A percentile compares a stretch with the other conserved stretches of the same genome.
Evolutionary conservation across 2,888 invertebrate species (phyloP).

Genomic region (Drosophila siamana): DNA sequence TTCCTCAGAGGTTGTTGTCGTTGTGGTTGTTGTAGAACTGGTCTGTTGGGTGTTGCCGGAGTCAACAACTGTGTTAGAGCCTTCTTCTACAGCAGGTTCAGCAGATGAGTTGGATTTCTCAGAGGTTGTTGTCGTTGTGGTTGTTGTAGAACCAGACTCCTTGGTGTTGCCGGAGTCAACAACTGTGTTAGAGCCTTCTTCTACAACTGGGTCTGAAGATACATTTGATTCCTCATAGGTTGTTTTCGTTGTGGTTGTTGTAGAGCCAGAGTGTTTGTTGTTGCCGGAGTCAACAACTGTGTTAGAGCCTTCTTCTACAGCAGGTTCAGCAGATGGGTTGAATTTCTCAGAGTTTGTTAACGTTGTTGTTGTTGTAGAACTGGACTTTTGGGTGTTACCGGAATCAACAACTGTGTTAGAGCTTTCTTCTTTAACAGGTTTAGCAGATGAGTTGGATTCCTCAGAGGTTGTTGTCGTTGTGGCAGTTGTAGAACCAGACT

Average conservation of each 20-base stretch:
- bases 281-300: constrained; percentile 6
- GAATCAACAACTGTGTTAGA: constrained; percentile 1
- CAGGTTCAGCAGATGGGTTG: background rate
- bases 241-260: constrained; percentile 21
- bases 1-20: constrained; percentile 2
- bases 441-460: background rate
- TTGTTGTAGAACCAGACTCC: constrained; percentile 19
- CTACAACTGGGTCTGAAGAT: background rate
- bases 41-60: constrained; percentile 1
- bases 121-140: constrained; percentile 10
- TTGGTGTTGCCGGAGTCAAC: constrained; percentile 17
- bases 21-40: constrained; percentile 9
- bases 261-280: constrained; percentile 18
- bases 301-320: background rate
- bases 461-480: constrained; percentile 17
- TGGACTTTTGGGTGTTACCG: constrained; percentile 15
- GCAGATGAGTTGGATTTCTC: background rate
- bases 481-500: constrained; percentile 20
- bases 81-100: background rate
- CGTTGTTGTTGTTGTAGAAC: constrained; percentile 17
- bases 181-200: background rate
- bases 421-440: background rate
- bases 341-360: constrained; percentile 2
- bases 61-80: background rate
- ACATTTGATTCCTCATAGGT: constrained; percentile 5